These are phyloP conservation scores for Eriocheir sinensis DNA, from an alignment of 1,140 invertebrate species.

Conservation along the genomic window DNA sequence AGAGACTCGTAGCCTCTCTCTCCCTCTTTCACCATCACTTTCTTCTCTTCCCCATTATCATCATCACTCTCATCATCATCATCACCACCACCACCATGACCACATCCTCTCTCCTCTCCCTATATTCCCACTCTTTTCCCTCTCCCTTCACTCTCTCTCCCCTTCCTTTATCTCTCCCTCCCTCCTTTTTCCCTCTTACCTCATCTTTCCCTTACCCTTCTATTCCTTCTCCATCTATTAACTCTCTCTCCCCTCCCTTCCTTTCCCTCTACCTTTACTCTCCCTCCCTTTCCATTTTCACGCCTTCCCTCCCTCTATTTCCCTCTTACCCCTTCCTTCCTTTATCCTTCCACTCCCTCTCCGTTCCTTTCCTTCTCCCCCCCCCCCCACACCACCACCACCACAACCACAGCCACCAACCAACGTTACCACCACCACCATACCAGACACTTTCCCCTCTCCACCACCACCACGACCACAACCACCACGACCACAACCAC, in stretches of 20 bases:
- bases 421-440: not conserved
- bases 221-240: not conserved
- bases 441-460: not conserved
- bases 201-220: no score
- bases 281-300: not conserved
- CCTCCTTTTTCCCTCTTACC: not conserved
- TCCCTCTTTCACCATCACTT: not conserved
- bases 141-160: no score
- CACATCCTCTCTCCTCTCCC: not conserved
- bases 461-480: not conserved
- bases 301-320: no score
- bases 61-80: not conserved
- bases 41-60: not conserved
- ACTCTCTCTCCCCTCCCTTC: not conserved
- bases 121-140: not conserved
- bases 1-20: no score
- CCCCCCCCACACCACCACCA: not conserved
- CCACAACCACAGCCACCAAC: not conserved
- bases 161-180: not conserved
- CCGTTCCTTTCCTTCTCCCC: not conserved
- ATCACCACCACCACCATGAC: not conserved
- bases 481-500: not conserved
- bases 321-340: no score
- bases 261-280: not conserved
- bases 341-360: not conserved